These are phyloP conservation scores for Psettodes erumei DNA, from an alignment of 2,113 vertebrate genomes.

Conservation along the genomic window DNA sequence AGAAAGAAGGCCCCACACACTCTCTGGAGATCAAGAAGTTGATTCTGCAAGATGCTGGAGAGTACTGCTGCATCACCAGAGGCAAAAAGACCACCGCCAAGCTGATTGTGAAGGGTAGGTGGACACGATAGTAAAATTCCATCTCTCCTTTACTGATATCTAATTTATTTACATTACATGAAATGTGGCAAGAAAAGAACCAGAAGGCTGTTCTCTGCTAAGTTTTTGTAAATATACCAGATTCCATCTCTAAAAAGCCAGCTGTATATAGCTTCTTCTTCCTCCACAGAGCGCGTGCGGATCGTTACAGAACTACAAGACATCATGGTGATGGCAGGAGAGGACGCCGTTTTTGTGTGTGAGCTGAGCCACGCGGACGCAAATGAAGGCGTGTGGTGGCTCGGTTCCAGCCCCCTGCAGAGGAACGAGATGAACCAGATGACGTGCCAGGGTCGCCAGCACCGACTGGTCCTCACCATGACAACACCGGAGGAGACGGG, in stretches of 20 bases:
- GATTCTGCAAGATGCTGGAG: slow-evolving; percentile 85
- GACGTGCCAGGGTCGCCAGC: slow-evolving; percentile 87
- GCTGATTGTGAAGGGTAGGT: slow-evolving; percentile 88
- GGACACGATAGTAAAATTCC: not conserved
- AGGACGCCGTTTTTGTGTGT: slow-evolving; percentile 91
- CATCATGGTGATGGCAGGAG: slow-evolving; percentile 86
- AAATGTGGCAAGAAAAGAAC: slow-evolving; percentile 1
- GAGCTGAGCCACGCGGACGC: slow-evolving; percentile 87
- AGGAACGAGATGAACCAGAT: slow-evolving; percentile 94
- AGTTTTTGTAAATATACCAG: not conserved
- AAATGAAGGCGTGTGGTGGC: slow-evolving; percentile 89
- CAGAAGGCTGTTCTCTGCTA: not conserved
- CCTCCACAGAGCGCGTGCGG: slow-evolving; percentile 79
- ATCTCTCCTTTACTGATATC: not conserved
- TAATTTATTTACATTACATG: not conserved
- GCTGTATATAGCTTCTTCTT: slow-evolving; percentile 45
- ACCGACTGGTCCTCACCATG: slow-evolving; percentile 91
- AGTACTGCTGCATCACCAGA: slow-evolving; percentile 88
- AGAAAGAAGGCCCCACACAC: slow-evolving; percentile 79
- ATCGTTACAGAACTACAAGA: slow-evolving; percentile 89
- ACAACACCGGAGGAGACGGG: slow-evolving; percentile 92
- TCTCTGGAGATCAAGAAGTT: slow-evolving; percentile 85
- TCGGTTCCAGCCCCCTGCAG: slow-evolving; percentile 86
- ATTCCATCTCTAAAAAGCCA: slow-evolving; percentile 41
- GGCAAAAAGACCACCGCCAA: slow-evolving; percentile 86